Percentiles rank a stretch among this genome's conserved stretches.
Conservation (phyloP, 2,888 invertebrate species). For the Polymixis flavicincta region DNA sequence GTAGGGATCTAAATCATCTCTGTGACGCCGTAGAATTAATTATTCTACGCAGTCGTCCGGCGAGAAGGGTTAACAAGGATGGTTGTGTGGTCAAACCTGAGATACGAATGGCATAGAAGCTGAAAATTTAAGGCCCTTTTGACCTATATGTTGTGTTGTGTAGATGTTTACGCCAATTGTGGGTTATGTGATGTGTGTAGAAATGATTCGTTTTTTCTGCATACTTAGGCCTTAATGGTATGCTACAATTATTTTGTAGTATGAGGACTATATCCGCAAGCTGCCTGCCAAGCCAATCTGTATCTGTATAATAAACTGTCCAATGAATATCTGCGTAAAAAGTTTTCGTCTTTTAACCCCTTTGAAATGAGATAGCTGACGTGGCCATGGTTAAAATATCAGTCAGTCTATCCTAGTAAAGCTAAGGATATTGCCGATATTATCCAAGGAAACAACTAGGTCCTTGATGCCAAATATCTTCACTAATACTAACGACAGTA, state of each 20-base stretch:
- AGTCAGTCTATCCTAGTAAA: too few relatives aligned
- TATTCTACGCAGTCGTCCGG: constrained; percentile 58
- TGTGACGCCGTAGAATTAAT: constrained; percentile 60
- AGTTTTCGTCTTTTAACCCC: too few relatives aligned
- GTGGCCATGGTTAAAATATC: not conserved
- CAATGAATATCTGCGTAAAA: not conserved
- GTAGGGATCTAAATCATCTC: constrained; percentile 58
- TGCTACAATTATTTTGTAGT: too few relatives aligned
- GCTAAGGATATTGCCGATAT: not conserved
- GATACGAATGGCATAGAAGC: constrained; percentile 34
- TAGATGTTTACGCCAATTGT: constrained; percentile 9
- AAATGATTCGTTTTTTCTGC: not conserved
- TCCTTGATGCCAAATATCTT: constrained; percentile 33
- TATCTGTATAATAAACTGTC: too few relatives aligned
- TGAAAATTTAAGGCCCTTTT: constrained; percentile 25
- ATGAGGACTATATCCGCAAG: too few relatives aligned
- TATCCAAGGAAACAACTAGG: not conserved
- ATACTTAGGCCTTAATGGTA: not conserved
- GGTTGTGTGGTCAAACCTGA: constrained; percentile 53
- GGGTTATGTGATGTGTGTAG: not conserved
- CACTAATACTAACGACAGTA: constrained; percentile 32
- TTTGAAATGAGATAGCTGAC: not conserved
- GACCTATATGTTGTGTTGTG: constrained; percentile 1
- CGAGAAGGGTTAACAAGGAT: constrained; percentile 55
- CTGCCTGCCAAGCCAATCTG: too few relatives aligned